Percentiles rank a stretch among this genome's conserved stretches.
Conservation (phyloP, 1,140 invertebrate species). For the Cotesia glomerata region DNA sequence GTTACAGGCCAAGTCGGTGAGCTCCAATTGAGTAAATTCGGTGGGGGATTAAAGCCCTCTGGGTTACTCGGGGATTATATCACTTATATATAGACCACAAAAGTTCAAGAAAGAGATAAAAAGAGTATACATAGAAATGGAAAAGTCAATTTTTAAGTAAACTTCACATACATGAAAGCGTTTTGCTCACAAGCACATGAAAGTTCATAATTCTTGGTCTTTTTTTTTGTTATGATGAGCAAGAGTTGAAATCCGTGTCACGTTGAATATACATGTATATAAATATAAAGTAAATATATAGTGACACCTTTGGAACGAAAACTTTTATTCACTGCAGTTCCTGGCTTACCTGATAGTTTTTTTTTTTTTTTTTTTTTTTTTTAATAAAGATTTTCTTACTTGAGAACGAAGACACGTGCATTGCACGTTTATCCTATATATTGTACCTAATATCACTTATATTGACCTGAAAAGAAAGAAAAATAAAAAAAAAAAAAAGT, state of each 20-base stretch:
- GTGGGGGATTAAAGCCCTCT: constrained; percentile 17
- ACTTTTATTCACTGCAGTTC: constrained; percentile 1
- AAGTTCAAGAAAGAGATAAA: neutral
- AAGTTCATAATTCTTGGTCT: neutral
- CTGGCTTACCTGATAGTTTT: neutral
- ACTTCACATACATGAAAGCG: too few relatives aligned
- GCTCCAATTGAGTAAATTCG: constrained; percentile 31
- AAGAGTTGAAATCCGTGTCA: neutral
- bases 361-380: neutral
- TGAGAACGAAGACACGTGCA: too few relatives aligned
- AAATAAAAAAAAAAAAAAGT: too few relatives aligned
- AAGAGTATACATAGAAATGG: neutral
- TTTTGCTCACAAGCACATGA: neutral
- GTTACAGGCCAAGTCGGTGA: constrained; percentile 18
- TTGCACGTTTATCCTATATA: too few relatives aligned
- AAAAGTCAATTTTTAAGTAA: neutral
- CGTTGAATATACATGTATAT: neutral
- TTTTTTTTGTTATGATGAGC: neutral
- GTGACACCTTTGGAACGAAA: neutral
- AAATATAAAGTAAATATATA: neutral
- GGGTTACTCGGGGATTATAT: neutral
- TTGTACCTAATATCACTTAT: too few relatives aligned
- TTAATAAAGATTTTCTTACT: neutral
- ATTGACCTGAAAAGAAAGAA: too few relatives aligned
- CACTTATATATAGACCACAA: neutral